These are phyloP conservation scores for Nipponia nippon DNA, from an alignment of 2,113 vertebrate genomes.

Conservation along the genomic window DNA sequence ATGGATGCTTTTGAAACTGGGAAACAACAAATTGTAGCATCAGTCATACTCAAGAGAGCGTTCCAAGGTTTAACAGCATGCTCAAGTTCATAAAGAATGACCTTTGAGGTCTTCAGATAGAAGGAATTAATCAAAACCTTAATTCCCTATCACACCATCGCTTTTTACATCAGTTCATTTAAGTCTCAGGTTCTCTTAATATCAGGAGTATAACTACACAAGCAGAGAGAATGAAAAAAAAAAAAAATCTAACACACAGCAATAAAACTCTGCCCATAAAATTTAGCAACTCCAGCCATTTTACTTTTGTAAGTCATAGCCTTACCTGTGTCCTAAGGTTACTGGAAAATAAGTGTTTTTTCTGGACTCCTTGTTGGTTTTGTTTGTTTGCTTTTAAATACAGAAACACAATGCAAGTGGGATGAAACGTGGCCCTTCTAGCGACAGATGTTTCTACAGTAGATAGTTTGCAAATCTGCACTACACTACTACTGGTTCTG, in stretches of 20 bases:
- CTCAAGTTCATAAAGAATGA: not conserved
- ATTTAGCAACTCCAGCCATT: not conserved
- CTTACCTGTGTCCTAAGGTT: not conserved
- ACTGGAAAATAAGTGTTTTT: not conserved
- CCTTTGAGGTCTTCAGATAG: not conserved
- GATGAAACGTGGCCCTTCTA: not conserved
- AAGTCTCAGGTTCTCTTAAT: not conserved
- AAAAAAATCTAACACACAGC: not conserved
- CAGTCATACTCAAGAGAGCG: not conserved
- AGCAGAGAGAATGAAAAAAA: not conserved
- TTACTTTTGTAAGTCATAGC: not conserved
- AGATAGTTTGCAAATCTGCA: not conserved
- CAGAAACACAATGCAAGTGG: not conserved
- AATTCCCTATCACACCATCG: not conserved
- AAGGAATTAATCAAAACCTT: not conserved
- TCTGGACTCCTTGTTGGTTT: not conserved
- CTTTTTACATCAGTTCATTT: not conserved
- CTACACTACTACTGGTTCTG: not conserved
- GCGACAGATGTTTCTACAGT: not conserved
- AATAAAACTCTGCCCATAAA: not conserved
- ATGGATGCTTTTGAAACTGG: not conserved
- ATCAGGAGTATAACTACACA: not conserved
- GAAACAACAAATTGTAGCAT: not conserved
- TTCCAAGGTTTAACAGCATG: not conserved
- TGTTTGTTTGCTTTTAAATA: not conserved